Evolutionary conservation across 2,113 vertebrate genomes (phyloP).

Genomic region (Arenaria interpres): DNA sequence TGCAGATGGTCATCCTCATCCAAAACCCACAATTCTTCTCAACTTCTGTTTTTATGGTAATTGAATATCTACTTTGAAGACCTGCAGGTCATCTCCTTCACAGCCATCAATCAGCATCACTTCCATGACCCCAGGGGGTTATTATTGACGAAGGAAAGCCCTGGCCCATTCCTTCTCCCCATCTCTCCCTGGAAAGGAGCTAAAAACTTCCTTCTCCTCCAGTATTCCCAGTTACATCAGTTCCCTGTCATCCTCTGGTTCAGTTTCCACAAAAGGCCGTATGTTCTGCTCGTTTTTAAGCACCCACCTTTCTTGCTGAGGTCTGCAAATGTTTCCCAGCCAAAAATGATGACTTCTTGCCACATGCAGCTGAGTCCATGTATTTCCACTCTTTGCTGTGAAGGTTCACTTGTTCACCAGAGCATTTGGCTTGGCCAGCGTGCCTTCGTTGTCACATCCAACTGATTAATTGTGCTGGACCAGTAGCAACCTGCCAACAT

Average conservation of each 20-base stretch:
- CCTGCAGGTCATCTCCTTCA: not conserved
- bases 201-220: not conserved
- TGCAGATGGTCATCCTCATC: not conserved
- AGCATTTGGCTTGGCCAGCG: not conserved
- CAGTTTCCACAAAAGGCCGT: not conserved
- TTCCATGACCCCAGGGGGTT: not conserved
- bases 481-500: not conserved
- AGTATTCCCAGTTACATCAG: not conserved
- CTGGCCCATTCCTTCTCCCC: not conserved
- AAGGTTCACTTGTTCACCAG: not conserved
- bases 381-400: not conserved
- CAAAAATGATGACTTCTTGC: not conserved
- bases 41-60: not conserved
- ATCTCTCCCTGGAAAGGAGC: not conserved
- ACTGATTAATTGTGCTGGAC: not conserved
- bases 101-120: not conserved
- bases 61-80: not conserved
- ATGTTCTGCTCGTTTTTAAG: not conserved
- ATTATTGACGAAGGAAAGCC: not conserved
- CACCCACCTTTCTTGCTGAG: not conserved
- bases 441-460: not conserved
- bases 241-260: not conserved
- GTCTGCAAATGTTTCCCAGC: not conserved
- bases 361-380: not conserved
- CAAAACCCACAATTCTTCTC: fast-evolving